phyloP scores from a whole-genome alignment of 2,113 vertebrate species.

The Ailuropoda melanoleuca region DNA sequence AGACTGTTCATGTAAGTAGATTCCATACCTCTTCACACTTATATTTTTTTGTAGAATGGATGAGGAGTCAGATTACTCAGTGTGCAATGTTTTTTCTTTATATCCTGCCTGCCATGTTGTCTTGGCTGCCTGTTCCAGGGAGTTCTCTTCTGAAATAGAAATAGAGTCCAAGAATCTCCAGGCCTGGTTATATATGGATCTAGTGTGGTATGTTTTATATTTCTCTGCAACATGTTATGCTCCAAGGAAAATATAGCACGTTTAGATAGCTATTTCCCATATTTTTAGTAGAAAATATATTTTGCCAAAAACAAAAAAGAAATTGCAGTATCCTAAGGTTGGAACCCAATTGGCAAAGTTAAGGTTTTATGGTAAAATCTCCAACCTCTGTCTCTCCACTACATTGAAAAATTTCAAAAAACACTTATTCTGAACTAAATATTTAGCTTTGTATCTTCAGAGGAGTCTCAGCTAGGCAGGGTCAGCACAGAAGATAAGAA shows the following conservation, averaged over 20 bases:
- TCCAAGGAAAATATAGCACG: not conserved
- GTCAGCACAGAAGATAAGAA: not conserved
- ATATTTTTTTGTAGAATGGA: not conserved
- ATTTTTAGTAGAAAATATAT: not conserved
- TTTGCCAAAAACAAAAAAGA: not conserved
- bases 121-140: fast-evolving
- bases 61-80: fast-evolving
- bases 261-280: not conserved
- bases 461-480: not conserved
- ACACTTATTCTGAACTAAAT: not conserved
- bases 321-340: not conserved
- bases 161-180: not conserved
- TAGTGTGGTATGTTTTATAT: not conserved
- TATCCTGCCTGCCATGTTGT: not conserved
- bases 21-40: not conserved
- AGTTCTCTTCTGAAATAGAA: not conserved
- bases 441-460: not conserved
- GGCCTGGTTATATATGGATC: fast-evolving
- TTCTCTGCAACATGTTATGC: not conserved
- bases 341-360: not conserved
- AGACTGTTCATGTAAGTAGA: not conserved
- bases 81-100: not conserved
- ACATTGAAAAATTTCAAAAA: not conserved
- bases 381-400: not conserved
- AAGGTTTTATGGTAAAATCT: not conserved